A percentile compares a stretch with the other conserved stretches of the same genome.
These are phyloP conservation scores for Drymodes brunneopygia DNA, from an alignment of 2,113 vertebrate genomes.

Conservation along the genomic window DNA sequence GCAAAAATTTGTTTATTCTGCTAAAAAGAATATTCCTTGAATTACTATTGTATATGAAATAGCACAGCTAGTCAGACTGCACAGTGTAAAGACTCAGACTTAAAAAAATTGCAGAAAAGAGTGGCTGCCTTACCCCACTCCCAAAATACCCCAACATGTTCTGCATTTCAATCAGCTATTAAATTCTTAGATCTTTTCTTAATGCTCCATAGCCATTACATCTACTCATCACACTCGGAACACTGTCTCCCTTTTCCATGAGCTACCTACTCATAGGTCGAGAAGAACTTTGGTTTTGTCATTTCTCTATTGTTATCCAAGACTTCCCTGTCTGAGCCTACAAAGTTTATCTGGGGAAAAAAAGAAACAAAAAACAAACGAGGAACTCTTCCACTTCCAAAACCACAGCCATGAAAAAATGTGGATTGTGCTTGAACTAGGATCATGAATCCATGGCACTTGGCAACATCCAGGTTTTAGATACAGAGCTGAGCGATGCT, in stretches of 20 bases:
- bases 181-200: not conserved
- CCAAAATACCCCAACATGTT: not conserved
- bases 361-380: not conserved
- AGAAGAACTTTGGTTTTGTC: not conserved
- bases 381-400: not conserved
- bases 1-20: slow-evolving; percentile 29
- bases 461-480: not conserved
- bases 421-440: not conserved
- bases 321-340: not conserved
- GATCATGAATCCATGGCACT: not conserved
- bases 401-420: not conserved
- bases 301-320: not conserved
- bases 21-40: slow-evolving; percentile 11
- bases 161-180: not conserved
- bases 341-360: not conserved
- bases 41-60: not conserved
- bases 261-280: not conserved
- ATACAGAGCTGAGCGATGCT: not conserved
- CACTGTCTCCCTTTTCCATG: not conserved
- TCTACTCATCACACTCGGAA: not conserved
- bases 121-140: not conserved
- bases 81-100: not conserved
- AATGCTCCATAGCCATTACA: not conserved
- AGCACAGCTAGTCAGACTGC: not conserved
- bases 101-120: not conserved